Conservation (phyloP, 2,888 invertebrate species). For the Drosophila neonasuta region DNA sequence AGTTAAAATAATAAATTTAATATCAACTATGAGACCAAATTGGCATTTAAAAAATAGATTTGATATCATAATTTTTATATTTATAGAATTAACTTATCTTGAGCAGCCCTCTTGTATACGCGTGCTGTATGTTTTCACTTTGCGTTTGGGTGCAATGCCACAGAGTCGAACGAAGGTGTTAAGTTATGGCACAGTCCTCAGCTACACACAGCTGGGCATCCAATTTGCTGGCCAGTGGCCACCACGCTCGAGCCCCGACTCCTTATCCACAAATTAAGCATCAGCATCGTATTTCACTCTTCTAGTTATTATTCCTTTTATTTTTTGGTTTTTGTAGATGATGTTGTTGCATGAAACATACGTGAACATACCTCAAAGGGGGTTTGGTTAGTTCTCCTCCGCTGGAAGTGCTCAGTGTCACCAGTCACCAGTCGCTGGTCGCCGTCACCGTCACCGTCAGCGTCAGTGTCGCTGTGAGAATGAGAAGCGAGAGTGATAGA, state of each 20-base stretch:
- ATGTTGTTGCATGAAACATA: conserved; percentile 37
- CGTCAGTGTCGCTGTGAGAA: background rate
- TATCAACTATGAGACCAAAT: too few species aligned
- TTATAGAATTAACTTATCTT: background rate
- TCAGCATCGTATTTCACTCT: conserved; percentile 63
- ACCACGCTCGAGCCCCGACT: conserved; percentile 38
- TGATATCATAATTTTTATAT: background rate
- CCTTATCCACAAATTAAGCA: conserved; percentile 62
- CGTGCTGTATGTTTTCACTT: conserved; percentile 21
- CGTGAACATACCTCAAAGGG: conserved; percentile 22
- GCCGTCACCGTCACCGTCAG: conserved; percentile 17
- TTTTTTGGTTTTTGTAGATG: conserved; percentile 10
- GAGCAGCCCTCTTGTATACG: conserved; percentile 45
- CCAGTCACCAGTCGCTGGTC: conserved; percentile 27
- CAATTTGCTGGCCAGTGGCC: conserved; percentile 66
- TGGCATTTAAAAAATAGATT: background rate
- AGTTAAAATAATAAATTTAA: too few species aligned
- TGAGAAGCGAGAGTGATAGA: background rate
- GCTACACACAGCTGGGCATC: conserved; percentile 68
- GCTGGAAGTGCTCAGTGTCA: conserved; percentile 1
- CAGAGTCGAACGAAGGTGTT: conserved; percentile 69
- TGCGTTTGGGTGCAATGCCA: conserved; percentile 49
- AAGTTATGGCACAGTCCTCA: conserved; percentile 72
- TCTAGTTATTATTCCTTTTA: conserved; percentile 9
- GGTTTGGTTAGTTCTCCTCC: conserved; percentile 17